Evolutionary conservation across 2,888 invertebrate species (phyloP).

Genomic region (Lissonota sp.): DNA sequence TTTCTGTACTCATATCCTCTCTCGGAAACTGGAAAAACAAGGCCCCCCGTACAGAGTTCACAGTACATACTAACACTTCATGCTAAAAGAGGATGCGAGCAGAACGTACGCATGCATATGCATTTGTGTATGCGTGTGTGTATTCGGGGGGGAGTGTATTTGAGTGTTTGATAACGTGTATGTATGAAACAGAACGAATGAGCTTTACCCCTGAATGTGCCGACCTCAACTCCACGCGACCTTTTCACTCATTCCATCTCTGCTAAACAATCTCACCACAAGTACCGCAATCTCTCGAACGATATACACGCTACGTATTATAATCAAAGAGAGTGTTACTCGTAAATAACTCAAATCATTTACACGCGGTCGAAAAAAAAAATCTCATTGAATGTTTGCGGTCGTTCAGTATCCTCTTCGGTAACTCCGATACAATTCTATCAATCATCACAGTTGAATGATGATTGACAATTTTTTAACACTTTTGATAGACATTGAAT

Average conservation of each 20-base stretch:
- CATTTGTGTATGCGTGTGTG: neutral
- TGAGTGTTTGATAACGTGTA: neutral
- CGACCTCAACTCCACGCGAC: constrained; percentile 45
- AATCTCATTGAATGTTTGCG: neutral
- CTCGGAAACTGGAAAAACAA: constrained; percentile 44
- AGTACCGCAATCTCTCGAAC: constrained; percentile 34
- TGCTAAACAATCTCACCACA: constrained; percentile 41
- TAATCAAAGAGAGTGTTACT: constrained; percentile 32
- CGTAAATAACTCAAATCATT: constrained; percentile 13
- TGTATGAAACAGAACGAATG: constrained; percentile 39
- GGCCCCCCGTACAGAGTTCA: constrained; percentile 29
- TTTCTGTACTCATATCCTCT: neutral
- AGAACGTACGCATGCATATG: constrained; percentile 8
- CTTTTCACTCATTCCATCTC: constrained; percentile 39
- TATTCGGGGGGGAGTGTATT: neutral
- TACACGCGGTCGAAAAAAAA: neutral
- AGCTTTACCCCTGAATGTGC: constrained; percentile 51
- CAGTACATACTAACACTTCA: constrained; percentile 18
- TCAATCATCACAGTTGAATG: neutral
- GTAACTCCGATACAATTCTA: neutral
- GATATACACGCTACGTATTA: constrained; percentile 21
- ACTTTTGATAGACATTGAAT: too few species aligned
- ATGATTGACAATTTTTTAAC: too few species aligned
- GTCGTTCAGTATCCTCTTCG: neutral
- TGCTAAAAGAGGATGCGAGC: constrained; percentile 47